Percentiles rank a stretch among this genome's conserved stretches.
phyloP scores from a whole-genome alignment of 2,113 vertebrate genomes.

The Pollachius pollachius region DNA sequence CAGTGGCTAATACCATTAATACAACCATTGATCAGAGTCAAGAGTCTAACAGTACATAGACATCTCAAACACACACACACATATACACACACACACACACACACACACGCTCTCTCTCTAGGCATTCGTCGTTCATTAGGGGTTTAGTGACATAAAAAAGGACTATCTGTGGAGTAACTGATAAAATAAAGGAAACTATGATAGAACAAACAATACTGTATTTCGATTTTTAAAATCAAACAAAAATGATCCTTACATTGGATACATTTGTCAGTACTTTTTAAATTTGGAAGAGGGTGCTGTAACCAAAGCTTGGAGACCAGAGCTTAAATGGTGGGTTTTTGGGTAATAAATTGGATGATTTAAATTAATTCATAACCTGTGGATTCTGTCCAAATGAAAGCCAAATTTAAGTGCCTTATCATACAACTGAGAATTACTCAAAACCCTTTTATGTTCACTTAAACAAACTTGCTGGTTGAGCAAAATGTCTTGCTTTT shows the following conservation, averaged over 20 bases:
- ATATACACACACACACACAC: too few relatives aligned
- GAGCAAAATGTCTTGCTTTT: constrained; percentile 77
- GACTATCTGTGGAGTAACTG: constrained; percentile 28
- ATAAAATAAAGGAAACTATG: constrained; percentile 8
- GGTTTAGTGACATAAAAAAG: constrained; percentile 24
- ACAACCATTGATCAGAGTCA: constrained; percentile 28
- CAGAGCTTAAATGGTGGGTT: constrained; percentile 61
- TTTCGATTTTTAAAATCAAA: constrained; percentile 10
- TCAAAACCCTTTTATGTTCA: constrained; percentile 37
- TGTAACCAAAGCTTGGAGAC: constrained; percentile 74
- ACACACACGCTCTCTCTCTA: too few relatives aligned
- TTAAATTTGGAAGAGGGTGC: constrained; percentile 61
- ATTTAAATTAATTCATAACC: constrained; percentile 34
- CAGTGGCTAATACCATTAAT: constrained; percentile 8
- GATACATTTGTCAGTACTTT: constrained; percentile 36
- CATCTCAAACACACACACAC: constrained; percentile 11
- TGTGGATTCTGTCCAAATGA: constrained; percentile 33
- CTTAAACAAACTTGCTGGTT: constrained; percentile 91
- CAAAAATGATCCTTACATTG: constrained; percentile 3
- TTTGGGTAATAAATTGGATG: constrained; percentile 24
- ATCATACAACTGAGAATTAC: constrained; percentile 51
- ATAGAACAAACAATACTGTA: constrained; percentile 18
- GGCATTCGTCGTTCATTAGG: constrained; percentile 30
- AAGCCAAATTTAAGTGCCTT: constrained; percentile 64
- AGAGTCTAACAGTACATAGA: constrained; percentile 21